These are phyloP conservation scores for Atlantisia rogersi DNA, from an alignment of 2,113 vertebrate genomes.

Conservation along the genomic window DNA sequence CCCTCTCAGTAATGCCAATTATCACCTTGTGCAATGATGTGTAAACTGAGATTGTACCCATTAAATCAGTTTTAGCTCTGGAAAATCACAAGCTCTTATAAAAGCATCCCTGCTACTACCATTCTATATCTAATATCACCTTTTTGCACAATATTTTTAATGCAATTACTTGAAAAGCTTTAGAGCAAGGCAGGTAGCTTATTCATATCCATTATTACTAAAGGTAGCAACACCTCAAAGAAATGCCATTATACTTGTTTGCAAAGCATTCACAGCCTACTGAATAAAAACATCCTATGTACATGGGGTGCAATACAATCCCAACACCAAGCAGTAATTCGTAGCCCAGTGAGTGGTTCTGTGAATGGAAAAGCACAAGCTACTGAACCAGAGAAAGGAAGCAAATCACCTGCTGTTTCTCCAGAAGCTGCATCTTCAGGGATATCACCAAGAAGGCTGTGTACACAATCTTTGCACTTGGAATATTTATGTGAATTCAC, in stretches of 20 bases:
- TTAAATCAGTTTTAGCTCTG: neutral
- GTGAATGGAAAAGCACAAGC: neutral
- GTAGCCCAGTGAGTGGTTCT: neutral
- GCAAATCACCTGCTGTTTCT: slow-evolving; percentile 5
- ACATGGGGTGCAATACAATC: neutral
- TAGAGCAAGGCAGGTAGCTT: neutral
- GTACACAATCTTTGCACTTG: slow-evolving; percentile 74
- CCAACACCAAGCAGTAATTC: neutral
- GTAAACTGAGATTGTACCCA: neutral
- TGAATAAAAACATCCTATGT: neutral
- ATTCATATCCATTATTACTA: neutral
- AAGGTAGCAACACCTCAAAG: neutral
- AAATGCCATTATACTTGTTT: neutral
- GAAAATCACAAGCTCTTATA: neutral
- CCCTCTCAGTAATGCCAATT: neutral
- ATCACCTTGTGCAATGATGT: neutral
- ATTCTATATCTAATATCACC: neutral
- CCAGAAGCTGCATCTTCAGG: neutral
- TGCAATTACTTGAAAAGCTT: neutral
- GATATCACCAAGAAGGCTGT: neutral
- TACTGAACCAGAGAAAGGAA: slow-evolving; percentile 30
- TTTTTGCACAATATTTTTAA: neutral
- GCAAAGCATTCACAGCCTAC: neutral
- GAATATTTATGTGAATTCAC: slow-evolving; percentile 81
- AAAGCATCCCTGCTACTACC: neutral